Base-by-base conservation (phyloP, 2,113 vertebrate genomes). In the Crotalus horridus region DNA sequence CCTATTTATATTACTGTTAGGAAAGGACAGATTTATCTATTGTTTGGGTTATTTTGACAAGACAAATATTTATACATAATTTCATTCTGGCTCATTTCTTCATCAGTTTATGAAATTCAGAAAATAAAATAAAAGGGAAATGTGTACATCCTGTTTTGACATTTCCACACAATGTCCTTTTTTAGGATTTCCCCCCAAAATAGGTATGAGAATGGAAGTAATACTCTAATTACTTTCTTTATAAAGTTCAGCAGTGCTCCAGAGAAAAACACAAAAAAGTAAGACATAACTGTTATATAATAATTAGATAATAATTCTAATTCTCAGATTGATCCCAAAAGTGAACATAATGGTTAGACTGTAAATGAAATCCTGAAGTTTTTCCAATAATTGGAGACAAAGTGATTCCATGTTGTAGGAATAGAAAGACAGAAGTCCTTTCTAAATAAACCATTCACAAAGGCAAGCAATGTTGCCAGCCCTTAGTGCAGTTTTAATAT, bases 381-480 rank as follows among this genome's bases (percentile, higher is more conserved):
- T 17, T 51, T 51, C 48, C 29, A 53, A 51, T 29, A 13, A 51
- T 29, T 13, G 9, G 23, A 21, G 33, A 89, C 92, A 95, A 96
- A 96, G 97, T 98, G 96, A 96, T 98, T 97, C 96, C 97, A 96
- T 97, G 95, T 96, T 98, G 98, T 98, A 98, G 96, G 96, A 95
- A 90, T 97, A 97, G 97, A 97, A 96, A 94, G 96, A 95, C 74
- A 95, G 91, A 93, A 96, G 92, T 96, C 96, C 6, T 81, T 95
- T 95, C 94, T 94, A 96, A 95, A 96, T 90, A 96, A 91, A 90
- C 93, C 94, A 93, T 96, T 97, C 96, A 91, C 89, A 90, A 91
- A 94, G 95, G 96, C 95, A 94, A 90, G 96, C 96, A 93, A 93
- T 92, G 56, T 91, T 97, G 96, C 91, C 95, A 96, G 94, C 92